These are phyloP conservation scores for Cyprinodon diabolis DNA, from an alignment of 2,797 vertebrate genomes.

Conservation along the genomic window DNA sequence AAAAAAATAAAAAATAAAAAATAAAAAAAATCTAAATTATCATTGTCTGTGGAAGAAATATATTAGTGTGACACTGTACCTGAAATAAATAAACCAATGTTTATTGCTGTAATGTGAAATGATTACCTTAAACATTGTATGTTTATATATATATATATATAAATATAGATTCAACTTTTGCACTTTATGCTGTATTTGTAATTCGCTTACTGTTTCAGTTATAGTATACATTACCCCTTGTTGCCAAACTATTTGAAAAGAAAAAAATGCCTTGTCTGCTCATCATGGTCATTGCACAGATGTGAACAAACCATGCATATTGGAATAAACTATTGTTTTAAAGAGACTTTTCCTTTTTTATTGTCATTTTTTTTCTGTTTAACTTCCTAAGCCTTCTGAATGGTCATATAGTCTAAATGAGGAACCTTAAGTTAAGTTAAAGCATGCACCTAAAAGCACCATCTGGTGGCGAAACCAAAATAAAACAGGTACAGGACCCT, in stretches of 20 bases:
- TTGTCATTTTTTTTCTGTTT: neutral
- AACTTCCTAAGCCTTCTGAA: neutral
- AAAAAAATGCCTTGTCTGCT: constrained; percentile 26
- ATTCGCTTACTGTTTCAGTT: constrained; percentile 46
- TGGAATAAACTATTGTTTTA: constrained; percentile 52
- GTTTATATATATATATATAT: neutral
- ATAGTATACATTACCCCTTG: constrained; percentile 10
- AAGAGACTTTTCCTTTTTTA: constrained; percentile 10
- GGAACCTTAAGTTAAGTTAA: neutral
- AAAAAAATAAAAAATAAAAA: constrained; percentile 22
- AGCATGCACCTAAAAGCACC: constrained; percentile 19
- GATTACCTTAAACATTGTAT: constrained; percentile 41
- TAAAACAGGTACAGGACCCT: neutral
- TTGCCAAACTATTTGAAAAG: constrained; percentile 10
- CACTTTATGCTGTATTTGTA: constrained; percentile 76
- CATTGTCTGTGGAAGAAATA: constrained; percentile 33
- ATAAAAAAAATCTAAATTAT: constrained; percentile 47
- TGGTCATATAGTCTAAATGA: neutral
- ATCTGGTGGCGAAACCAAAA: constrained; percentile 38
- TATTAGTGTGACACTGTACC: constrained; percentile 61
- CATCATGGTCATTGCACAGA: constrained; percentile 22
- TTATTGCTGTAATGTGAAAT: constrained; percentile 68
- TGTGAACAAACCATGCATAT: constrained; percentile 23
- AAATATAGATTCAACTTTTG: constrained; percentile 60
- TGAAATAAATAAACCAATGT: constrained; percentile 47